Evolutionary conservation across 2,113 vertebrate genomes (phyloP), one percentile per base, ranked within the genome.

Genomic region (Thalassoma bifasciatum): DNA sequence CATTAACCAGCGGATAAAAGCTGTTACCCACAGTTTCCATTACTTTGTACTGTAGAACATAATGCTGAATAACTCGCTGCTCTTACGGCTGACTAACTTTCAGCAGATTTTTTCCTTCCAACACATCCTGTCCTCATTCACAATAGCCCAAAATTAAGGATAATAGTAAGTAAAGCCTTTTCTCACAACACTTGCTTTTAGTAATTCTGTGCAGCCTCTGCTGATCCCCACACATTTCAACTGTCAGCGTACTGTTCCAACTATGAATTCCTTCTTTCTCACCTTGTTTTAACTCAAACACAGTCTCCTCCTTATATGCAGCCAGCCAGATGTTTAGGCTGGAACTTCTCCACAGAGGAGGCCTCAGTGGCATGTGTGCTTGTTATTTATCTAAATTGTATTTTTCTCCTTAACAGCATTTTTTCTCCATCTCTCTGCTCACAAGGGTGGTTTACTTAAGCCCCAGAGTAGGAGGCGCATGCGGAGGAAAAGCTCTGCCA

Each of bases 371-470:
- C 75, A 71, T 79, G 70, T 57, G 51, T 66, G 64, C 70, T 82
- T 88, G 77, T 86, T 89, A 88, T 89, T 90, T 87, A 86, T 88
- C 83, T 77, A 76, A 77, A 79, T 81, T 87, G 68, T 88, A 85
- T 84, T 92, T 88, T 84, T 84, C 76, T 84, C 63, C 74, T 81
- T 58, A 70, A 76, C 65, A 26, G 10, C 50, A 21, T 60, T 60
- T 66, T 54, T 68, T 72, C 30, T 26, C 40, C 53, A 12, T 46
- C 67, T 57, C 70, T 77, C 76, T 75, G 60, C 82, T 84, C 77
- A 73, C 71, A 47, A 68, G 79, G 77, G 73, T 82, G 79, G 91
- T 92, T 94, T 91, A 91, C 90, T 91, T 91, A 81, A 87, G 83
- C 81, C 88, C 84, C 36, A 68, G 72, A 90, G 83, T 69, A 85